Base-by-base conservation (phyloP, 2,797 vertebrate genomes). In the Chelmon rostratus region DNA sequence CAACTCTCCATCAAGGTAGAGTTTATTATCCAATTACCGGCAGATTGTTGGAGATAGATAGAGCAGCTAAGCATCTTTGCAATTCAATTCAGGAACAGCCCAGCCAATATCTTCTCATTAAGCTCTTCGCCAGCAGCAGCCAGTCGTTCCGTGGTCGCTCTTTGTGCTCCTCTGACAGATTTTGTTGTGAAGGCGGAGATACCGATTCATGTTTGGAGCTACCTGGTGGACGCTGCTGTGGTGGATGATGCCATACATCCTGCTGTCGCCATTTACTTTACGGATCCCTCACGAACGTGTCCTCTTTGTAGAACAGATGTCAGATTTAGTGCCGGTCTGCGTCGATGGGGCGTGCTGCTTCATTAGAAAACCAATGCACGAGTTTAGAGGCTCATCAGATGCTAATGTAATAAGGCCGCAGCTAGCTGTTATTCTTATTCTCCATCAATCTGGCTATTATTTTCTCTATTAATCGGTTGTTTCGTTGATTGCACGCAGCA, bases 11-110 rank as follows among this genome's bases (percentile, higher is more conserved):
- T 91, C 83, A 70, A 86, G 81, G 73, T 79, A 15, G 82, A 86
- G 64, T 91, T 89, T 90, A 88, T 91, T 91, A 91, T 91, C 89
- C 82, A 79, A 86, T 86, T 84, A 87, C 67, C 5, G 47, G 49
- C 74, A 18, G 66, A 80, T 83, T 82, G 81, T 84, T 54, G 6
- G 63, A 35, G 72, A 33, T 79, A 64, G 59, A 53, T 44, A 61
- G 77, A 69, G 66, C 47, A 12, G 79, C 78, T 68, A 65, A 84
- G 85, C 66, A 54, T 81, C 68, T 81, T 84, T 40, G 67, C 83
- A 44, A 42, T 82, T 91, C 79, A 79, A 81, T 75, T 88, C 77
- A 79, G 82, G 83, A 81, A 72, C 42, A 53, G 63, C 35, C 13
- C 11, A 81, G 78, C 74, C 85, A 83, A 78, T 89, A 73, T 90